Percentiles rank a stretch among this genome's conserved stretches.
Conservation (phyloP, 2,113 vertebrate genomes). For the Brachyistius frenatus region DNA sequence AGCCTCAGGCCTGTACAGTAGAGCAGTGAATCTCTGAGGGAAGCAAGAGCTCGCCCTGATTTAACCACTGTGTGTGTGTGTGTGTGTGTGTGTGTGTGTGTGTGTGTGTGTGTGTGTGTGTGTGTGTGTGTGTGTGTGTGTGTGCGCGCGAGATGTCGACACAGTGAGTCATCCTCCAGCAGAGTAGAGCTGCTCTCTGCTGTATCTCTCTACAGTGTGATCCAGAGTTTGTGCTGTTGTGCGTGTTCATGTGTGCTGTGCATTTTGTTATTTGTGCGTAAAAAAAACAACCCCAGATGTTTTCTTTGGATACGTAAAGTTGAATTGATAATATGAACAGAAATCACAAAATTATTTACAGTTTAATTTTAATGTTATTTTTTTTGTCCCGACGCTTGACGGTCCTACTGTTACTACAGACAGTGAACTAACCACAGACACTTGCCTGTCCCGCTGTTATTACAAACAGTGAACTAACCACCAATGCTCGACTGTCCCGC, state of each 20-base stretch:
- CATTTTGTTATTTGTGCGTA: too few species aligned
- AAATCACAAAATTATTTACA: too few species aligned
- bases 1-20: constrained; percentile 48
- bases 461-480: too few species aligned
- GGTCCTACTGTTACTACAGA: too few species aligned
- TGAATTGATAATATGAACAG: too few species aligned
- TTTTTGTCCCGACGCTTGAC: too few species aligned
- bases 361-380: too few species aligned
- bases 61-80: constrained; percentile 12
- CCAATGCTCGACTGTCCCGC: too few species aligned
- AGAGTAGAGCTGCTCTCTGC: constrained; percentile 11
- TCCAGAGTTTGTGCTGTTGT: neutral
- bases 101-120: neutral
- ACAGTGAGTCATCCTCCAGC: constrained; percentile 52
- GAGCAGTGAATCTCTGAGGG: constrained; percentile 35
- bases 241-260: neutral
- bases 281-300: too few species aligned
- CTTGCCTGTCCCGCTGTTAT: too few species aligned
- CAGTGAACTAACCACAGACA: too few species aligned
- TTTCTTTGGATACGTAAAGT: too few species aligned
- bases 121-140: constrained; percentile 7
- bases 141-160: constrained; percentile 1
- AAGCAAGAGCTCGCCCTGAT: constrained; percentile 31
- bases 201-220: neutral
- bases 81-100: constrained; percentile 6